Evolutionary conservation across 2,888 invertebrate species (phyloP), one percentile per base, ranked within the genome.

Genomic region (Helleia helle): DNA sequence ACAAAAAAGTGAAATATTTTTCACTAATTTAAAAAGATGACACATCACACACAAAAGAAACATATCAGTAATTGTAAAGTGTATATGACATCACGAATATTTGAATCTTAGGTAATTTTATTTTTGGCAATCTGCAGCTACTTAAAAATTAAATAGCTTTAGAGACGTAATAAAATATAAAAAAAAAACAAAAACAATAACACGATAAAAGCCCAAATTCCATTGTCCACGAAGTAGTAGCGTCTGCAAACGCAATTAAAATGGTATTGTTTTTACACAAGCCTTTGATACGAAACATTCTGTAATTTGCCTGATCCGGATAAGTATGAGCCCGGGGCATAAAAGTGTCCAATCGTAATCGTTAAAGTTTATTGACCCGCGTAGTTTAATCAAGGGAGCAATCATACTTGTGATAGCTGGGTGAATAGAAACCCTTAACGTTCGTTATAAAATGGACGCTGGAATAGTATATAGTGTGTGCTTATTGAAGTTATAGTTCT

Each of bases 311-410:
- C 41, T 43, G 40, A 41, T 27, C 27, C 39, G 63, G 71, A 72
- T 73, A 72, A 70, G 42, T 50, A 49, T 41, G 42, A 44, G 55
- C 62, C 37, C 45, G 42, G 44, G 59, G 59, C 62, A 68, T 72
- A 71, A 74, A 69, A 65, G 59, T 64, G 58, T 58, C 64, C 68
- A 67, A 68, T 67, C 57, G 62, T 51, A 61, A 50, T 51, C 56
- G 67, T 71, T 69, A 65, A 70, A 65, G 55, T 66, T 65, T 66
- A 69, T 67, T 58, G 60, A 64, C 58, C 55, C 57, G 47, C 48
- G 47, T 46, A 54, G 53, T 62, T 61, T 61, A 63, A 64, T 52
- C 53, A 52, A 48, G 42, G 41, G 41, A 22, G 34, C 31, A 36
- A 43, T 46, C 31, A 31, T 25, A 41, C 24, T 25, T n/a, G n/a